A percentile compares a stretch with the other conserved stretches of the same genome.
Conservation (phyloP, 2,888 invertebrate genomes). For the Platycnemis pennipes region DNA sequence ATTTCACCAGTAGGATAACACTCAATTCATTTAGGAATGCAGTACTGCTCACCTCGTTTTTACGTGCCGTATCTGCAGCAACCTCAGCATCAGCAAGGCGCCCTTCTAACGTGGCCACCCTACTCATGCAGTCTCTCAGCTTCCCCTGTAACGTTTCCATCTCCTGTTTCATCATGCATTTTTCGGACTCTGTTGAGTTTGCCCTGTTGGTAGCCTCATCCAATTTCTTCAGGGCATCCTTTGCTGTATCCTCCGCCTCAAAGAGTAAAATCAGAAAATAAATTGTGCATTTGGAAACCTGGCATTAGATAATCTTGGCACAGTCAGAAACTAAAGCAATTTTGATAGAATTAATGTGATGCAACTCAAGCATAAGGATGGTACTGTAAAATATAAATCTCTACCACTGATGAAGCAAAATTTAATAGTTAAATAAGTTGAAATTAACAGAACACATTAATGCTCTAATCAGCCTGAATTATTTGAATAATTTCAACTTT, state of each 20-base stretch:
- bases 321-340: no score
- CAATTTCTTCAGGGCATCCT: slow-evolving; percentile 77
- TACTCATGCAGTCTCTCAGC: slow-evolving; percentile 80
- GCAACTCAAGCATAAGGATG: no score
- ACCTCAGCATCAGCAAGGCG: slow-evolving; percentile 82
- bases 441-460: no score
- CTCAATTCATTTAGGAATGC: no score
- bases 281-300: not conserved
- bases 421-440: no score
- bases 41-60: slow-evolving; percentile 77
- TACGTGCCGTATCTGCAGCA: slow-evolving; percentile 80
- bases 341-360: no score
- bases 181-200: slow-evolving; percentile 79
- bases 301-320: not conserved
- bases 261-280: not conserved
- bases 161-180: slow-evolving; percentile 78
- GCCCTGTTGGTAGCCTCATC: slow-evolving; percentile 24
- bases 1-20: no score
- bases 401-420: no score
- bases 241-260: slow-evolving; percentile 79
- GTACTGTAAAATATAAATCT: no score
- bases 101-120: slow-evolving; percentile 80
- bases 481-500: no score
- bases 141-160: slow-evolving; percentile 81
- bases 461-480: no score